These are phyloP conservation scores for Gila robusta DNA, from an alignment of 2,797 vertebrate genomes.

Conservation along the genomic window DNA sequence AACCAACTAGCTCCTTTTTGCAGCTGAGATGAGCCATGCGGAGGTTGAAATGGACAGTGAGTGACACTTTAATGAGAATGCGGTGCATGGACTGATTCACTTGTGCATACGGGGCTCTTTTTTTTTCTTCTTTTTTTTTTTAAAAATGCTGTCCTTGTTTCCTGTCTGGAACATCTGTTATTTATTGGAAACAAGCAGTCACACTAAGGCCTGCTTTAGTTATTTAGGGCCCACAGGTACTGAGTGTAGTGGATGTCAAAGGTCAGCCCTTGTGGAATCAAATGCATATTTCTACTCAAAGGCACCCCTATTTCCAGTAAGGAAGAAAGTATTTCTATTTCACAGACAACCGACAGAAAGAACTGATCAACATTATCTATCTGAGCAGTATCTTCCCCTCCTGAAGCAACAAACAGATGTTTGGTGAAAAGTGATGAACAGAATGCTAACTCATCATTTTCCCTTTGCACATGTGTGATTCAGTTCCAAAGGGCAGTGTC, in stretches of 20 bases:
- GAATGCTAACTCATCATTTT: slow-evolving; percentile 51
- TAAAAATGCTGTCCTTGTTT: slow-evolving; percentile 63
- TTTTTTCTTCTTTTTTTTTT: slow-evolving; percentile 29
- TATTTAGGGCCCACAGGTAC: slow-evolving; percentile 64
- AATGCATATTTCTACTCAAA: slow-evolving; percentile 61
- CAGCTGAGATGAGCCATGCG: neutral
- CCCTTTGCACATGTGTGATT: slow-evolving; percentile 52
- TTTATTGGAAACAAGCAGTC: slow-evolving; percentile 68
- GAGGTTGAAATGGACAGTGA: slow-evolving; percentile 23
- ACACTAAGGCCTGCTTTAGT: slow-evolving; percentile 64
- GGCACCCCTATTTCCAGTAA: slow-evolving; percentile 51
- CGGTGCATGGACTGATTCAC: neutral
- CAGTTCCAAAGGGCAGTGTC: slow-evolving; percentile 43
- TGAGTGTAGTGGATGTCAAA: slow-evolving; percentile 61
- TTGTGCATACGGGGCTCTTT: slow-evolving; percentile 28
- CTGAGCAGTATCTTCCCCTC: slow-evolving; percentile 36
- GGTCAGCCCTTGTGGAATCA: slow-evolving; percentile 63
- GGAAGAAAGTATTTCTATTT: slow-evolving; percentile 36
- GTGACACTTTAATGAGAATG: slow-evolving; percentile 21
- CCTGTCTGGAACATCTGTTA: slow-evolving; percentile 70
- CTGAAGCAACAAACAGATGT: slow-evolving; percentile 53
- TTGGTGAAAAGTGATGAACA: slow-evolving; percentile 48
- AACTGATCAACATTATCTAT: slow-evolving; percentile 42
- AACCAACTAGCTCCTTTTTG: neutral
- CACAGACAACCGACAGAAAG: slow-evolving; percentile 46